Conservation (phyloP, 2,797 vertebrate genomes). For the Loris lydekkerianus region DNA sequence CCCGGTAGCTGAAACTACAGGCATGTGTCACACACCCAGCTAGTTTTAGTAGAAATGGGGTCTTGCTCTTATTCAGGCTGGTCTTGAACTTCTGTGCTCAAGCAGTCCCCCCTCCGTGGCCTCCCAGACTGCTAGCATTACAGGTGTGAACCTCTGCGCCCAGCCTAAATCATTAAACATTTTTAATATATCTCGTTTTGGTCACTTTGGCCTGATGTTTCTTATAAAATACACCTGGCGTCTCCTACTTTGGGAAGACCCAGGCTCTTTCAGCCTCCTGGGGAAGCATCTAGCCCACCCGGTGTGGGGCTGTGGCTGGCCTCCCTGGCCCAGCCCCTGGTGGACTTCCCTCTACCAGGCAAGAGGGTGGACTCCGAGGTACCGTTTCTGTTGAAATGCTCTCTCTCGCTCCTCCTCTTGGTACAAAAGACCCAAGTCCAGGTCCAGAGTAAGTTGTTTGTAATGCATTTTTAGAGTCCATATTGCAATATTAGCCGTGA, state of each 20-base stretch:
- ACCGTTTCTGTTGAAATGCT: conserved; percentile 29
- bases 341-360: background rate
- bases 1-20: no score
- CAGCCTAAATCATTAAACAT: background rate
- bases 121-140: no score
- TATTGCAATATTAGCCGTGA: conserved; percentile 87
- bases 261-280: rapidly evolving
- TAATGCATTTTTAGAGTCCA: conserved; percentile 86
- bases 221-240: background rate
- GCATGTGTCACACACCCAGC: no score
- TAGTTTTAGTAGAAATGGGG: no score
- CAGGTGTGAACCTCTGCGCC: no score
- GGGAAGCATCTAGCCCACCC: background rate
- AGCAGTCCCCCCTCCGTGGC: no score
- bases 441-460: conserved; percentile 85
- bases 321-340: background rate
- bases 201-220: background rate
- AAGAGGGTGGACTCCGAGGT: conserved; percentile 24
- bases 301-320: background rate
- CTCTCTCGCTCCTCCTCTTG: conserved; percentile 72
- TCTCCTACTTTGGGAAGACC: background rate
- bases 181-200: background rate
- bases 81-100: no score
- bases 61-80: no score
- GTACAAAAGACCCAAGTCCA: conserved; percentile 63